A percentile compares a stretch with the other conserved stretches of the same genome.
phyloP scores from a whole-genome alignment of 1,140 invertebrate genomes.

The Druon quercuslanigerum region DNA sequence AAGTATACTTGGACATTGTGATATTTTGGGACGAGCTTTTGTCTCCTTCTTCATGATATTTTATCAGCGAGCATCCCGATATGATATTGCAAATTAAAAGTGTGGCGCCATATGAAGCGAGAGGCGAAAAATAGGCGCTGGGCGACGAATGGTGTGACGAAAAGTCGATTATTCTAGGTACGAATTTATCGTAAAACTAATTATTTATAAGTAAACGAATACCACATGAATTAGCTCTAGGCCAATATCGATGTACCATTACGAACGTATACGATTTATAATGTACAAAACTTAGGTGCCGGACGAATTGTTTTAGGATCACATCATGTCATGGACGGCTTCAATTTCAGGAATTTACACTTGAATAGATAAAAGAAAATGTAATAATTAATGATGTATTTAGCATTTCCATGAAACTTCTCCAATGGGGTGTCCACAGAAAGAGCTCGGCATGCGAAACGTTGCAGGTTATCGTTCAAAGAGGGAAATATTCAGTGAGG shows the following conservation, averaged over 20 bases:
- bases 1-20: conserved; percentile 69
- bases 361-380: conserved; percentile 49
- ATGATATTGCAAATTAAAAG: conserved; percentile 57
- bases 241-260: conserved; percentile 73
- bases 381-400: conserved; percentile 52
- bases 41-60: conserved; percentile 34
- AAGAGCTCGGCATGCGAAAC: too few species aligned
- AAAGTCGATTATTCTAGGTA: conserved; percentile 72
- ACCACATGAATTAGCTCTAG: conserved; percentile 64
- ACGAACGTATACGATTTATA: conserved; percentile 76
- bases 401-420: conserved; percentile 31
- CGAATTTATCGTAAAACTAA: conserved; percentile 71
- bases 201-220: conserved; percentile 54
- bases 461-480: too few species aligned
- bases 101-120: conserved; percentile 31
- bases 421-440: not conserved
- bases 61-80: conserved; percentile 49
- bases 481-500: too few species aligned
- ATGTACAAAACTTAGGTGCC: conserved; percentile 70
- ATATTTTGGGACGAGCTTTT: conserved; percentile 58
- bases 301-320: conserved; percentile 55
- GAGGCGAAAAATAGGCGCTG: conserved; percentile 35
- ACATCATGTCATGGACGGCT: conserved; percentile 47
- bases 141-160: conserved; percentile 41
- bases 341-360: conserved; percentile 48